A percentile compares a stretch with the other conserved stretches of the same genome.
phyloP scores from a whole-genome alignment of 2,113 vertebrate genomes.

The Eubucco bourcierii region DNA sequence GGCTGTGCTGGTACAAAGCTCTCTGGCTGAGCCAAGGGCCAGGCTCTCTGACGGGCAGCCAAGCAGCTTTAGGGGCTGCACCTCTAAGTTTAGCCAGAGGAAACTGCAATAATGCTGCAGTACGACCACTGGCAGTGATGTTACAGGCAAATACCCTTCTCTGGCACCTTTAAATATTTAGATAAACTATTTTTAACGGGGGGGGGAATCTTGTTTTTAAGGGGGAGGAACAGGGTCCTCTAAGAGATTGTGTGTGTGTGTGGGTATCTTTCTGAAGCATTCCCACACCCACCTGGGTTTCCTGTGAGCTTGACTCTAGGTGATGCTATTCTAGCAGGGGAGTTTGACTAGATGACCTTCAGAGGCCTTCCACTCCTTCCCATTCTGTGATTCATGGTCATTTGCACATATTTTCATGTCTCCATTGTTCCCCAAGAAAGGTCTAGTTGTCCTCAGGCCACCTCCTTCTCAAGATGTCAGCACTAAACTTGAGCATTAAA shows the following conservation, averaged over 20 bases:
- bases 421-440: background rate
- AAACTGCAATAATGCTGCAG: background rate
- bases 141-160: background rate
- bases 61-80: background rate
- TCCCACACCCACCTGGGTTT: no score
- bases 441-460: background rate
- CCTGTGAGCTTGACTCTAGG: no score
- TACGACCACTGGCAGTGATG: background rate
- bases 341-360: no score
- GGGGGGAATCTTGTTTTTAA: no score
- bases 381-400: background rate
- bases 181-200: background rate
- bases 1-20: background rate
- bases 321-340: no score
- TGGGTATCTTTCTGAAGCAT: no score
- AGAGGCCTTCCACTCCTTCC: no score
- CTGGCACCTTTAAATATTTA: background rate
- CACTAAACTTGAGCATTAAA: background rate
- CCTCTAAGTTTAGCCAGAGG: background rate
- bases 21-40: fast-evolving
- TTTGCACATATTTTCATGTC: background rate
- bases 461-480: background rate
- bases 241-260: no score
- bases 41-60: background rate
- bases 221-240: no score